A percentile compares a stretch with the other conserved stretches of the same genome.
Evolutionary conservation across 2,113 vertebrate genomes (phyloP).

Genomic region (Caracal caracal): DNA sequence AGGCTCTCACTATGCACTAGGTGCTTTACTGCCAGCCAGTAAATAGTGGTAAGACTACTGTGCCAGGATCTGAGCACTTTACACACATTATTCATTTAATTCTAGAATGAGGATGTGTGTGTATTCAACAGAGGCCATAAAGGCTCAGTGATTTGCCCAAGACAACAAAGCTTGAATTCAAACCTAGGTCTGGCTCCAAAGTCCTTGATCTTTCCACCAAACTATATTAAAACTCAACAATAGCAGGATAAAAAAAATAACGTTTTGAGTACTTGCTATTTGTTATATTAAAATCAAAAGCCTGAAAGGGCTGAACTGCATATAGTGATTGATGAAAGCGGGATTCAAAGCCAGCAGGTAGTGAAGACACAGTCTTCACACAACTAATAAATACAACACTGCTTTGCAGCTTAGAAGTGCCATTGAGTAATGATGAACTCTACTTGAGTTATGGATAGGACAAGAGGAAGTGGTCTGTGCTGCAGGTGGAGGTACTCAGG

Average conservation of each 20-base stretch:
- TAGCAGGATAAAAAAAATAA: neutral
- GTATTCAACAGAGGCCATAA: neutral
- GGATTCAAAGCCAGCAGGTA: neutral
- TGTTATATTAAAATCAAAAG: neutral
- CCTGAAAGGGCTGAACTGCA: neutral
- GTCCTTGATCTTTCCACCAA: neutral
- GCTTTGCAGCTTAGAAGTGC: neutral
- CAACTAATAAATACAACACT: neutral
- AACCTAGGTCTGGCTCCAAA: neutral
- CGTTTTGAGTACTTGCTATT: neutral
- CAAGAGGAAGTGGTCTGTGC: neutral
- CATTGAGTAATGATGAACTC: neutral
- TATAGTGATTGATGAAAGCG: neutral
- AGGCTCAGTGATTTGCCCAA: neutral
- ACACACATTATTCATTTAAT: neutral
- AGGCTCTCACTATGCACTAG: neutral
- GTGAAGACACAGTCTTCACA: neutral
- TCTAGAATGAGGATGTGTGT: neutral
- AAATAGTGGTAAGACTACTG: neutral
- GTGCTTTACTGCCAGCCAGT: neutral
- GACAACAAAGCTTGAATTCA: conserved; percentile 5
- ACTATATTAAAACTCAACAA: neutral
- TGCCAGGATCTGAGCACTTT: neutral
- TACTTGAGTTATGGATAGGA: neutral
- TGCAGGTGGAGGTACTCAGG: neutral